Evolutionary conservation across 2,113 vertebrate species (phyloP).

Genomic region (Callorhinus ursinus): DNA sequence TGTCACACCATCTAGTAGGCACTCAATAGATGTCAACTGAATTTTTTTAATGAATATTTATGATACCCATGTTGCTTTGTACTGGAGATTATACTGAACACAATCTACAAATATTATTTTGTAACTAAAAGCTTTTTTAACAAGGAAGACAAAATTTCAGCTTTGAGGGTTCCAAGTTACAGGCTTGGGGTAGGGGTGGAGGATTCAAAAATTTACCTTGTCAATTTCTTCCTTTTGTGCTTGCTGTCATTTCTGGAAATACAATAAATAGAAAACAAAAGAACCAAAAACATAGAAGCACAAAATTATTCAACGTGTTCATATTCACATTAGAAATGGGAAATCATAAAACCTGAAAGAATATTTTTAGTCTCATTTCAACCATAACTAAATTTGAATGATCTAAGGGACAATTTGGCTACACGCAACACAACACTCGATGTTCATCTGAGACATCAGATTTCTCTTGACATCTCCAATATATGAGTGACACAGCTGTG

Average conservation of each 20-base stretch:
- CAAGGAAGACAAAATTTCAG: slow-evolving; percentile 32
- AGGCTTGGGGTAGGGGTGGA: background rate
- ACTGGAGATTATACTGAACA: background rate
- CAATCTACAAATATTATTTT: background rate
- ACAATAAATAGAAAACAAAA: slow-evolving; percentile 35
- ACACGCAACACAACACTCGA: background rate
- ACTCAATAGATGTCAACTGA: background rate
- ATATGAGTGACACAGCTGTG: background rate
- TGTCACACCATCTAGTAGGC: background rate
- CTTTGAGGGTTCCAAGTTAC: background rate
- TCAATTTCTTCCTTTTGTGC: background rate
- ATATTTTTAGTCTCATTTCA: background rate
- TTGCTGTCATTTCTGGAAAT: background rate
- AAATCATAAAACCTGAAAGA: background rate
- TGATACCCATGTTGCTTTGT: background rate
- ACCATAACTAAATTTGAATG: background rate
- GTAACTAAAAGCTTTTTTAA: background rate
- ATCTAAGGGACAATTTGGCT: background rate
- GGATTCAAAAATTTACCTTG: background rate
- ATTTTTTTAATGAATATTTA: background rate
- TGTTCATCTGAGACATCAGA: background rate
- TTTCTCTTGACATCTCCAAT: background rate
- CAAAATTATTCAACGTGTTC: background rate
- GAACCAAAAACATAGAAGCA: background rate
- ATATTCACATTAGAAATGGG: background rate